Evolutionary conservation across 2,888 invertebrate genomes (phyloP), one percentile per base, ranked within the genome.

Genomic region (Oeneis ivallda): DNA sequence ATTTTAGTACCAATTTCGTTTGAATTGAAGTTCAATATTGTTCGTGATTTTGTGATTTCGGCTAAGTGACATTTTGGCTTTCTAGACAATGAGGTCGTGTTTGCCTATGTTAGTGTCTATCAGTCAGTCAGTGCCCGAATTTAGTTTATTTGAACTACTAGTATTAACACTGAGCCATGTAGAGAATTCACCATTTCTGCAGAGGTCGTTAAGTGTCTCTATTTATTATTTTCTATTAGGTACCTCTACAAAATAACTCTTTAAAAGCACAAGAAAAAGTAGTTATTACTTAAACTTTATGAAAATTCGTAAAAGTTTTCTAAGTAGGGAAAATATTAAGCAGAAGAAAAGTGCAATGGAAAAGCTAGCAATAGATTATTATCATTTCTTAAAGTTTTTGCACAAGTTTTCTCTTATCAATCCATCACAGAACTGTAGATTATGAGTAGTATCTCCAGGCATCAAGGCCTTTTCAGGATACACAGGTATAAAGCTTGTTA

Each of bases 341-440:
- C 9, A 47, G 15, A 17, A 47, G 47, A 47, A 47, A 47, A 47
- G 47, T 15, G 47, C 8, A 17, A 17, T 17, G 47, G 17, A 17
- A 47, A 17, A 13, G 41, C 13, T 10, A 2, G 2, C 15, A 37
- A 47, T 10, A 41, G 57, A 52, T 52, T 39, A 10, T 43, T 26
- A 45, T 43, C 41, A 49, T 26, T 39, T 26, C 57, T 26, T 19
- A 50, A 41, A 50, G 47, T 56, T 49, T 50, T 54, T 62, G 49
- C 57, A 17, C 52, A 15, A 26, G 60, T 60, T 62, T 59, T 56
- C 56, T 68, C 67, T 68, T 59, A 67, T 54, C 58, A 59, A 57
- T 56, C 64, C 62, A 68, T 70, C 62, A 69, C 41, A 70, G 19
- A 66, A 62, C 45, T 53, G 57, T 65, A 34, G 62, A 65, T 68